These are phyloP conservation scores for Bucorvus abyssinicus DNA, from an alignment of 2,797 vertebrate genomes.

Conservation along the genomic window DNA sequence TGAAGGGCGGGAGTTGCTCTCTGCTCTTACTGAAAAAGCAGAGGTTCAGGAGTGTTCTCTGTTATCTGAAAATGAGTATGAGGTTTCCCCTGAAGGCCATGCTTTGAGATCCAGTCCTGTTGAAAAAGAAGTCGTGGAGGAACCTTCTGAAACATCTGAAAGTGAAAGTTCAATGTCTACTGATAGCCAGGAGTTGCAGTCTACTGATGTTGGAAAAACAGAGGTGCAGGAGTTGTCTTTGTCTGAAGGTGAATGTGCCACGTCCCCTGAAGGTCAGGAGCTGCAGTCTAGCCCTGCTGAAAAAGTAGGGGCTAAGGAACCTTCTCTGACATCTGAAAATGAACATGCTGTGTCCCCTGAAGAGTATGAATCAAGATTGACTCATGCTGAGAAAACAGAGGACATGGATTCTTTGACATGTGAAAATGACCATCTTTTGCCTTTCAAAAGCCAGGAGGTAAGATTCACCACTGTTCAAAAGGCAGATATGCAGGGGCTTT, in stretches of 20 bases:
- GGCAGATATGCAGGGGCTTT: neutral
- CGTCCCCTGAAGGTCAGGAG: conserved; percentile 41
- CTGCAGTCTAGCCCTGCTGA: conserved; percentile 19
- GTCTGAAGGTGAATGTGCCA: conserved; percentile 56
- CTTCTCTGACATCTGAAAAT: neutral
- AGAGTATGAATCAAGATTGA: neutral
- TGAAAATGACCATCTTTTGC: neutral
- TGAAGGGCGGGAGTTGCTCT: neutral
- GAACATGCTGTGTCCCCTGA: neutral
- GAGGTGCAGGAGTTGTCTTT: conserved; percentile 51
- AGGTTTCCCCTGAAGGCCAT: neutral
- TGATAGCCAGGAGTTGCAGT: conserved; percentile 11
- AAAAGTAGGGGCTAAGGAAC: neutral
- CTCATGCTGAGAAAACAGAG: neutral
- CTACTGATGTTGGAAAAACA: conserved; percentile 5
- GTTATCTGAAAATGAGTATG: neutral
- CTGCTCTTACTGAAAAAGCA: neutral
- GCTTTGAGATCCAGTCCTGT: neutral
- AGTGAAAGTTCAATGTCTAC: conserved; percentile 54
- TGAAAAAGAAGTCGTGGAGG: conserved; percentile 27
- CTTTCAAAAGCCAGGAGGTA: conserved; percentile 26
- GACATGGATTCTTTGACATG: neutral
- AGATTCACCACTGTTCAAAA: neutral
- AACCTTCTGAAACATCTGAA: conserved; percentile 46
- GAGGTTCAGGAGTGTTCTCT: conserved; percentile 15